Conservation (phyloP, 2,797 vertebrate genomes). For the Rousettus madagascariensis region DNA sequence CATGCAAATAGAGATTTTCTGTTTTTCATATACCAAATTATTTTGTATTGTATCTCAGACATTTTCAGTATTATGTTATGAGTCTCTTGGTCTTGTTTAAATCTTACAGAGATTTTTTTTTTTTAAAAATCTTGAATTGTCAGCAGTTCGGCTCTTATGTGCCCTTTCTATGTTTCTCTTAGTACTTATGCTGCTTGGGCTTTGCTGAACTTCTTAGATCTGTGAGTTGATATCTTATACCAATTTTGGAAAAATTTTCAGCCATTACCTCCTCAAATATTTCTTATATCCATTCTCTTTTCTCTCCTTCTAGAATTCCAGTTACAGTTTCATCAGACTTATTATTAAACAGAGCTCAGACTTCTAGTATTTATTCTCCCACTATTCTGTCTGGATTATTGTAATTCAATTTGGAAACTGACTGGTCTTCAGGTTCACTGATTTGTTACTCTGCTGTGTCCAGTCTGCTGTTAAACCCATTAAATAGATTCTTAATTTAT, state of each 20-base stretch:
- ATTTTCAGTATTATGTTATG: not conserved
- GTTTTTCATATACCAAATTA: not conserved
- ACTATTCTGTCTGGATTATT: not conserved
- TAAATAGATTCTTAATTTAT: not conserved
- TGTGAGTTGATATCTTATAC: not conserved
- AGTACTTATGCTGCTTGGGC: not conserved
- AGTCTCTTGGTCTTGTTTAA: not conserved
- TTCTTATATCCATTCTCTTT: not conserved
- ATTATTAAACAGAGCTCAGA: not conserved
- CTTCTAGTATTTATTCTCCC: not conserved
- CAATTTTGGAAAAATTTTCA: not conserved
- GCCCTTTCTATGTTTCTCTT: not conserved
- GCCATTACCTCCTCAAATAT: not conserved
- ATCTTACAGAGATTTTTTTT: not conserved
- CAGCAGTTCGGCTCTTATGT: not conserved
- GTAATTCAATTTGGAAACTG: not conserved
- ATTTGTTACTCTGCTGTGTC: not conserved
- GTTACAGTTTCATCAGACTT: not conserved
- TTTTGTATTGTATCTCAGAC: not conserved
- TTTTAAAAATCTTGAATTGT: not conserved
- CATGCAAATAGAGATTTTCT: not conserved
- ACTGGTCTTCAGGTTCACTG: not conserved
- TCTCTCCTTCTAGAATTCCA: not conserved
- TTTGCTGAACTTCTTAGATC: not conserved
- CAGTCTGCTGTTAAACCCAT: not conserved